phyloP scores from a whole-genome alignment of 2,797 vertebrate species.

The Crocidura indochinensis region DNA sequence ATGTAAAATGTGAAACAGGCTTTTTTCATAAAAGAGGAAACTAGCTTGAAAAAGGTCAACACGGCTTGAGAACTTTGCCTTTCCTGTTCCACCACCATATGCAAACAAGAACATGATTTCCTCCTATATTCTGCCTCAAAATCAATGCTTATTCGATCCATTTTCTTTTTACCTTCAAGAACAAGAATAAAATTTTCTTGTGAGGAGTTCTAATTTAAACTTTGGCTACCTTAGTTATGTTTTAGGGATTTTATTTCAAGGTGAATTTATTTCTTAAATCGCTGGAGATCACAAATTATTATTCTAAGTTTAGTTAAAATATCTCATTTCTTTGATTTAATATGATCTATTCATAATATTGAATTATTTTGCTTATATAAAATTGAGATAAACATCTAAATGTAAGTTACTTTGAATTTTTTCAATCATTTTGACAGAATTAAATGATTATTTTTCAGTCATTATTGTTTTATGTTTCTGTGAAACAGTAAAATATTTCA shows the following conservation, averaged over 20 bases:
- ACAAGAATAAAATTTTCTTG: constrained; percentile 18
- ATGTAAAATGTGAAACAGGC: constrained; percentile 80
- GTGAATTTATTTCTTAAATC: not conserved
- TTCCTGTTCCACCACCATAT: not conserved
- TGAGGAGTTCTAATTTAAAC: not conserved
- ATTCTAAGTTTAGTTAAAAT: constrained; percentile 36
- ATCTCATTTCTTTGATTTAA: constrained; percentile 21
- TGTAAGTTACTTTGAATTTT: constrained; percentile 16
- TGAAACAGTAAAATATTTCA: not conserved
- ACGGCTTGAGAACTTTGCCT: constrained; percentile 11
- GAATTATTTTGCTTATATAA: constrained; percentile 14
- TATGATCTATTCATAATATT: not conserved
- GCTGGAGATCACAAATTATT: not conserved
- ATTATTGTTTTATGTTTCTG: not conserved
- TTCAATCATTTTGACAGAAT: not conserved
- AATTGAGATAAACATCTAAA: not conserved
- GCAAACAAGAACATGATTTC: not conserved
- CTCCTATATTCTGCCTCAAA: not conserved
- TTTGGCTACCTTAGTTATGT: not conserved
- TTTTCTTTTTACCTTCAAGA: constrained; percentile 23
- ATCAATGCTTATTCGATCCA: not conserved
- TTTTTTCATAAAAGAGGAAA: constrained; percentile 74
- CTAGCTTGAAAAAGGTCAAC: not conserved
- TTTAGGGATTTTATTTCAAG: constrained; percentile 13
- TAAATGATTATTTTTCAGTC: constrained; percentile 20